Evolutionary conservation across 2,113 vertebrate genomes (phyloP).

Genomic region (Zosterops borbonicus): DNA sequence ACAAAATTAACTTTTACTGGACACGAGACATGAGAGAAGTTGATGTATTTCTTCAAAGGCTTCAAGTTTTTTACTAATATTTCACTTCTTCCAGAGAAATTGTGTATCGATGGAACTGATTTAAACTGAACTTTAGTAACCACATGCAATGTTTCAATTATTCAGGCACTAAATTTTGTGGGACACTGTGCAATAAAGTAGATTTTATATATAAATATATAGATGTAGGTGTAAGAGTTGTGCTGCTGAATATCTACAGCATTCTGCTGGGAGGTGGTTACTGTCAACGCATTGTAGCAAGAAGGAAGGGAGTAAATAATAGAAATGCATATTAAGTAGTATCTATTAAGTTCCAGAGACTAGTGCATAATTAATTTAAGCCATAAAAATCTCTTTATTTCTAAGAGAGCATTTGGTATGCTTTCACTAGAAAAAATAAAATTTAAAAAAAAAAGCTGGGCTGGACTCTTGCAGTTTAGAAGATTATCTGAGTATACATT

Average conservation of each 20-base stretch:
- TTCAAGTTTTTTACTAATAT: background rate
- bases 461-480: background rate
- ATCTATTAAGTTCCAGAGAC: background rate
- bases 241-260: background rate
- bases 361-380: background rate
- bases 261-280: background rate
- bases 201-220: background rate
- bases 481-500: background rate
- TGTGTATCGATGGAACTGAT: background rate
- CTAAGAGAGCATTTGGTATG: background rate
- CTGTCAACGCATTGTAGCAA: background rate
- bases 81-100: background rate
- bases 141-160: background rate
- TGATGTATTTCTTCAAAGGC: background rate
- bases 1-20: background rate
- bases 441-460: accelerated
- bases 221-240: background rate
- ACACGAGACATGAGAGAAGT: background rate
- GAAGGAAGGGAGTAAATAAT: background rate
- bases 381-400: background rate
- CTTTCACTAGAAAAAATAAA: background rate
- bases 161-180: background rate
- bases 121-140: background rate
- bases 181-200: background rate
- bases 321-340: background rate